Percentiles rank a stretch among this genome's conserved stretches.
These are phyloP conservation scores for Meriones psammophilus DNA, from an alignment of 2,797 vertebrate species.

Conservation along the genomic window DNA sequence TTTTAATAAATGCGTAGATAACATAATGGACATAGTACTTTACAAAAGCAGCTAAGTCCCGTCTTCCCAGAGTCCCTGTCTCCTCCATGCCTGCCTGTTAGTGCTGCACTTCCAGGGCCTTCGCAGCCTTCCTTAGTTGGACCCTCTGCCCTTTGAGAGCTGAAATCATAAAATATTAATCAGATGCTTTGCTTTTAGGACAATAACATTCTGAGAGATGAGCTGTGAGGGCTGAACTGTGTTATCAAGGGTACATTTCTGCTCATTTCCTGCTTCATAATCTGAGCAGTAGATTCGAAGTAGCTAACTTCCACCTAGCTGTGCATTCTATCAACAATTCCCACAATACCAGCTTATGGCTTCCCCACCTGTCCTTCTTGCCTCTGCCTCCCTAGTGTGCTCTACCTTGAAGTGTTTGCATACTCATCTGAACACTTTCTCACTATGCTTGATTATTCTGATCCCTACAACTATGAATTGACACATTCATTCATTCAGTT, in stretches of 20 bases:
- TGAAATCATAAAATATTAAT: constrained; percentile 70
- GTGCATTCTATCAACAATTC: not conserved
- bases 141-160: not conserved
- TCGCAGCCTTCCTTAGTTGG: not conserved
- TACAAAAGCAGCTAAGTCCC: not conserved
- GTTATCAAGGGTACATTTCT: not conserved
- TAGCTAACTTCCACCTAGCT: not conserved
- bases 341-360: not conserved
- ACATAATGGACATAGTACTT: not conserved
- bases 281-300: not conserved
- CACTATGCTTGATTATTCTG: not conserved
- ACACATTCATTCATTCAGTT: not conserved
- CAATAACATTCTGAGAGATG: constrained; percentile 57
- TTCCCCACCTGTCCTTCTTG: not conserved
- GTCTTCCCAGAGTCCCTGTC: not conserved
- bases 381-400: not conserved
- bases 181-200: constrained; percentile 59
- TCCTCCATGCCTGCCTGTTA: not conserved
- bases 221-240: constrained; percentile 31
- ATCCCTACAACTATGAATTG: not conserved
- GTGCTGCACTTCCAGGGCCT: not conserved
- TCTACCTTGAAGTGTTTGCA: not conserved
- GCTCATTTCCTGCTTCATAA: constrained; percentile 22
- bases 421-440: not conserved
- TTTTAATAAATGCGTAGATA: constrained; percentile 33